Evolutionary conservation across 2,113 vertebrate species (phyloP), one percentile per base, ranked within the genome.

Genomic region (Poecilia latipinna): DNA sequence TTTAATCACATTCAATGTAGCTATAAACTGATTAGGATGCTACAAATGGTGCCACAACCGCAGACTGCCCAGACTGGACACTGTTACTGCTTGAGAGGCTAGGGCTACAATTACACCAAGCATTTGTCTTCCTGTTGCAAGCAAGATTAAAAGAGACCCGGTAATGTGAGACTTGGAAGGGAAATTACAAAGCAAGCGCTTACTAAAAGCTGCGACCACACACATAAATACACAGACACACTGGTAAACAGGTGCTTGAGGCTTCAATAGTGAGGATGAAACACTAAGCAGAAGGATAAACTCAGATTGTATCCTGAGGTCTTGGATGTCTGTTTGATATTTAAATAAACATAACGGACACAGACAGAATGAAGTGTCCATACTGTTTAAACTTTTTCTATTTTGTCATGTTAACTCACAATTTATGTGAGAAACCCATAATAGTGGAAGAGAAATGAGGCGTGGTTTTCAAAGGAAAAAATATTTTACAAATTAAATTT

Each of bases 131-230:
- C n/a, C 31, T 33, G 61, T 17, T 29, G 3, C 15, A 35, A 57
- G 71, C 4, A n/a, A 42, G 42, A 51, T 68, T 31, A 80, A 19
- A 70, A 24, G 17, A 78, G 61, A 64, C 66, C 64, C 19, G 1
- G 62, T 78, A 63, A 78, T 37, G 31, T 68, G 54, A 66, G 75
- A 72, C 32, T 57, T 24, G 28, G 1, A 35, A 68, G 63, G 72
- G 70, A 79, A 54, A 72, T 79, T 76, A 78, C 72, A 74, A 73
- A 54, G 74, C 71, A 82, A 83, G 37, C 63, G 81, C 62, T 74
- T 29, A 57, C 60, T 10, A 13, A 37, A 67, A 74, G 77, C 79
- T 70, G 70, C 74, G 64, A 66, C 29, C 71, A 60, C 75, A 48
- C 51, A 33, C 57, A 63, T 35, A 68, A 68, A 78, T 35, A 54